Evolutionary conservation across 2,888 invertebrate genomes (phyloP), one percentile per base, ranked within the genome.

Genomic region (Suillia variegata): DNA sequence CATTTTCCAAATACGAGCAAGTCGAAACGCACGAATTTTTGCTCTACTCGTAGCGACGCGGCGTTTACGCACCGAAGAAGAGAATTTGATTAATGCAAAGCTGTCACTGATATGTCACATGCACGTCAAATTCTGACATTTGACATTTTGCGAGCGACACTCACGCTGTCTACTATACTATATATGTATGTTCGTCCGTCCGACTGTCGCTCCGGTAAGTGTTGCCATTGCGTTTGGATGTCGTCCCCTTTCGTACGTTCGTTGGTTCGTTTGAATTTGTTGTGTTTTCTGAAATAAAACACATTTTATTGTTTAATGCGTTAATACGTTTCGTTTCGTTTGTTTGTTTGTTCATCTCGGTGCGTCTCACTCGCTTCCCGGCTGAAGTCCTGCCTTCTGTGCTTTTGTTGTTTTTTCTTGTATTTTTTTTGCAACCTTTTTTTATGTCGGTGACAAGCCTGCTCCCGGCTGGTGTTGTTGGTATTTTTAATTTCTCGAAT

Each of bases 21-120:
- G n/a, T 26, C 26, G 5, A 26, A 26, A 26, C 10, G 26, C n/a
- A n/a, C n/a, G n/a, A n/a, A n/a, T n/a, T n/a, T n/a, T n/a, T n/a
- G 26, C 26, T 26, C 24, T 15, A n/a, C 31, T 6, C 47, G 6
- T 33, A 45, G 53, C 18, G 42, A 42, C 51, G 15, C 21, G 17
- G 5, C 20, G 10, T 12, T 33, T 66, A 66, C 63, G 59, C 62
- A 66, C 67, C 73, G 71, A 76, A 80, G 73, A 77, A 77, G 78
- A 74, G 80, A 80, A 79, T 81, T 82, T 82, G 82, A 82, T 82
- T 82, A 82, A 82, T 82, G 82, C 81, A 80, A 77, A 79, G 78
- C 81, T 82, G 82, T 82, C 82, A 81, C 81, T 82, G 81, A 82
- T 82, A 81, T 81, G 82, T 82, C 82, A 81, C 81, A 82, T 77